A percentile compares a stretch with the other conserved stretches of the same genome.
Evolutionary conservation across 2,888 invertebrate species (phyloP).

Genomic region (Caenorhabditis panamensis): DNA sequence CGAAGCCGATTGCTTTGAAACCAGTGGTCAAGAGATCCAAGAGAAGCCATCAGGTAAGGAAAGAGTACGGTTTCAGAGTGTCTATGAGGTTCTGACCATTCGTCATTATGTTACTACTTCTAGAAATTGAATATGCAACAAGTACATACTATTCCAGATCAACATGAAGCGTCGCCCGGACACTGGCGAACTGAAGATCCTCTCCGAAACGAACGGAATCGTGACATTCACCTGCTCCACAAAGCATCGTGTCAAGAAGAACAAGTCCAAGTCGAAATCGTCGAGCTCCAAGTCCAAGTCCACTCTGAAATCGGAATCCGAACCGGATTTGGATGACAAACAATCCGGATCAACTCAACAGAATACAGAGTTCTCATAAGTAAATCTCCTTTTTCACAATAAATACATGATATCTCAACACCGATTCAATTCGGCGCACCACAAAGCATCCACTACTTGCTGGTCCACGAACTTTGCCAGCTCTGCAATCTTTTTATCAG

Average conservation of each 20-base stretch:
- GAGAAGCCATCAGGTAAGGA: constrained; percentile 15
- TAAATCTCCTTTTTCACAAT: constrained; percentile 6
- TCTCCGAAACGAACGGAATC: constrained; percentile 30
- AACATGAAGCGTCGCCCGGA: constrained; percentile 40
- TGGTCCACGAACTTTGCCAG: constrained; percentile 76
- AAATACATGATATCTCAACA: constrained; percentile 57
- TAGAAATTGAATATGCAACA: too few relatives aligned
- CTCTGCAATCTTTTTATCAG: constrained; percentile 75
- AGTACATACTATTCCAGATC: too few relatives aligned
- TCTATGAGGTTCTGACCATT: too few relatives aligned
- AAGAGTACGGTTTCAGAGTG: too few relatives aligned
- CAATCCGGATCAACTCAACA: too few relatives aligned
- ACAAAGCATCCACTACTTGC: constrained; percentile 76
- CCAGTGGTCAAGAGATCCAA: background rate
- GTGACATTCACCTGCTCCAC: constrained; percentile 38
- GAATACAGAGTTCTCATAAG: constrained; percentile 4
- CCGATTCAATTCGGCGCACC: constrained; percentile 76
- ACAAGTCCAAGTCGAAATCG: background rate
- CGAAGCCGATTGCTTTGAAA: too few relatives aligned
- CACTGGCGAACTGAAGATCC: constrained; percentile 40
- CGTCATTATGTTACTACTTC: too few relatives aligned
- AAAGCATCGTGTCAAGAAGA: constrained; percentile 22
- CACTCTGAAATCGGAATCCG: background rate
- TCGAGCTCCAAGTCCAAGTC: background rate
- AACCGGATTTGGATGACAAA: too few relatives aligned